Percentiles rank a stretch among this genome's conserved stretches.
phyloP scores from a whole-genome alignment of 2,888 invertebrate species.

The Eumacrocentrus americanus region DNA sequence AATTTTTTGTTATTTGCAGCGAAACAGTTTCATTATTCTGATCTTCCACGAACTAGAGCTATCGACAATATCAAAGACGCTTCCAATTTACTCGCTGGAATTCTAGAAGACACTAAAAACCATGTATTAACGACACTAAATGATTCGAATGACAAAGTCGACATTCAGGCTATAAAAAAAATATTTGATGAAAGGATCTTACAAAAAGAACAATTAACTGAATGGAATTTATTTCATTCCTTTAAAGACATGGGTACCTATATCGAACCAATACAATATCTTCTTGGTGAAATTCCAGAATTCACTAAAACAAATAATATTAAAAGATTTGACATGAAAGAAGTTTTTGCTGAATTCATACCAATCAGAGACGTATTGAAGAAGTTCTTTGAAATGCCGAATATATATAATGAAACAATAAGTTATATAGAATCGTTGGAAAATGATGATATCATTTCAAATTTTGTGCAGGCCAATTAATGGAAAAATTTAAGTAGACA shows the following conservation, averaged over 20 bases:
- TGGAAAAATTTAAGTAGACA: neutral
- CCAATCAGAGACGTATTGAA: too few relatives aligned
- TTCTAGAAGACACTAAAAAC: neutral
- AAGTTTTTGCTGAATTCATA: too few relatives aligned
- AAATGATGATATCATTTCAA: neutral
- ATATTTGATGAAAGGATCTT: slow-evolving; percentile 9
- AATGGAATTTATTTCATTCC: slow-evolving; percentile 29
- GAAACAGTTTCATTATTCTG: neutral
- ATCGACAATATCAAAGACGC: neutral
- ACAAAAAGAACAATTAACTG: slow-evolving; percentile 21
- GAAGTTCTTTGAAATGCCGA: slow-evolving; percentile 34
- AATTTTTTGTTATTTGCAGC: neutral
- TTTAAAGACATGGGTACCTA: slow-evolving; percentile 24
- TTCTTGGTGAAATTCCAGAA: too few relatives aligned
- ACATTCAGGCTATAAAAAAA: neutral
- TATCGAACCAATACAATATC: slow-evolving; percentile 22
- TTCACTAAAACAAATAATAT: too few relatives aligned
- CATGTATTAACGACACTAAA: neutral
- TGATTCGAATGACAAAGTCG: neutral
- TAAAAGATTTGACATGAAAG: too few relatives aligned
- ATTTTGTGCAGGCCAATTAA: neutral
- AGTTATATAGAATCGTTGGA: neutral
- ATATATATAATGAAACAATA: neutral
- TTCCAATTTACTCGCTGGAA: neutral
- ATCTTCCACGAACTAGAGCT: slow-evolving; percentile 6